phyloP scores from a whole-genome alignment of 2,797 vertebrate genomes.

The Poecile montanus region DNA sequence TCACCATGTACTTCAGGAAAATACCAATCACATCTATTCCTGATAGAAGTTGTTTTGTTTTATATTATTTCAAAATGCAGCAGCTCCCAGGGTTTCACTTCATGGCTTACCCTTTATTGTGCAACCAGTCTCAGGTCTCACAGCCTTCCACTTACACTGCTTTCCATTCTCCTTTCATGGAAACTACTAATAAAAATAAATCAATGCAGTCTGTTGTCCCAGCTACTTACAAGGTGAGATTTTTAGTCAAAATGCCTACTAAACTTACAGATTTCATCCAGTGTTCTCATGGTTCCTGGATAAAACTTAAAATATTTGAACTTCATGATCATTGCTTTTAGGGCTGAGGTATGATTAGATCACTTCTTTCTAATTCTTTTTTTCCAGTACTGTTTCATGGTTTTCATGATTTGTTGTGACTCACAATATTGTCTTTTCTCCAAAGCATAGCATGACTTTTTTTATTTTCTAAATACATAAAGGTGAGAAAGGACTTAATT shows the following conservation, averaged over 20 bases:
- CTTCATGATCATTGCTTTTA: not conserved
- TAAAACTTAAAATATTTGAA: not conserved
- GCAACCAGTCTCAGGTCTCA: not conserved
- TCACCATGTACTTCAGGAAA: not conserved
- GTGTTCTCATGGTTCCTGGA: not conserved
- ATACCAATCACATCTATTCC: not conserved
- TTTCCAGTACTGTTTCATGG: not conserved
- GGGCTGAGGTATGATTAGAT: not conserved
- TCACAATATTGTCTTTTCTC: not conserved
- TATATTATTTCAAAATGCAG: not conserved
- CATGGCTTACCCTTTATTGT: not conserved
- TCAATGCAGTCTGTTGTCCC: not conserved
- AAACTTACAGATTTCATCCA: not conserved
- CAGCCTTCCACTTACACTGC: not conserved
- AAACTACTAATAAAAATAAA: not conserved
- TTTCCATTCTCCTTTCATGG: not conserved
- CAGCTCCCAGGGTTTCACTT: not conserved
- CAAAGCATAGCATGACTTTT: not conserved
- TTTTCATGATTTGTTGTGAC: not conserved
- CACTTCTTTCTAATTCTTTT: not conserved
- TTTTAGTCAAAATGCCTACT: not conserved
- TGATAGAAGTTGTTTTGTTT: not conserved
- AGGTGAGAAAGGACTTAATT: not conserved
- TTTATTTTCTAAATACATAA: not conserved
- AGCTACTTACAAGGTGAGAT: not conserved